Conservation (phyloP, 2,888 invertebrate genomes). For the Diogma glabrata region DNA sequence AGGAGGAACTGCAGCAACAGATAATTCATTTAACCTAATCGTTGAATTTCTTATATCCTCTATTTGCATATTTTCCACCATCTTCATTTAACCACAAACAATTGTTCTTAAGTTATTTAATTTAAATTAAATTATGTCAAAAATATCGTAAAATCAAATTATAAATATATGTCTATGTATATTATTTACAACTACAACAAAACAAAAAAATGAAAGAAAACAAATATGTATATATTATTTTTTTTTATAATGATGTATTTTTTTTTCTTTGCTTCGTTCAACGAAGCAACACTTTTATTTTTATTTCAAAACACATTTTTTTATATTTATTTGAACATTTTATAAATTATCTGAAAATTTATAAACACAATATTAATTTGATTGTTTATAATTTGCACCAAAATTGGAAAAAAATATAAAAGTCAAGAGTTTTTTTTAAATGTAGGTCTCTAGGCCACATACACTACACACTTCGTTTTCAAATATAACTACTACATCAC, state of each 20-base stretch:
- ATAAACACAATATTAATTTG: too few species aligned
- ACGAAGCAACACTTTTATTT: constrained; percentile 6
- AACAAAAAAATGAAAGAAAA: constrained; percentile 5
- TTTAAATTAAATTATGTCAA: too few species aligned
- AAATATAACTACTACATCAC: constrained; percentile 10
- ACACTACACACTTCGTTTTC: constrained; percentile 11
- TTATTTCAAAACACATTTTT: constrained; percentile 8
- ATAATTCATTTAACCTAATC: neutral
- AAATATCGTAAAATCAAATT: too few species aligned
- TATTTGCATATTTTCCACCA: constrained; percentile 7
- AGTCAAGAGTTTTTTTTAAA: constrained; percentile 15
- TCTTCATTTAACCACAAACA: constrained; percentile 2
- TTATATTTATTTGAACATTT: too few species aligned
- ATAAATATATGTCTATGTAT: too few species aligned
- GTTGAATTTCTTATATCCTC: constrained; percentile 3
- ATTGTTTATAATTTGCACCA: too few species aligned
- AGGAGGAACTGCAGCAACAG: constrained; percentile 6
- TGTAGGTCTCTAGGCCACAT: constrained; percentile 21
- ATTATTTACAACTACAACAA: too few species aligned
- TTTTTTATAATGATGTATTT: too few species aligned
- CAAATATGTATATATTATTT: too few species aligned
- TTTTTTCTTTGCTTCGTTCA: constrained; percentile 8
- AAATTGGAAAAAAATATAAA: constrained; percentile 9
- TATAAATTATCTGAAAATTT: too few species aligned
- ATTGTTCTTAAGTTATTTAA: too few species aligned